These are phyloP conservation scores for Tricholauxania praeusta DNA, from an alignment of 2,888 invertebrate genomes.

Conservation along the genomic window DNA sequence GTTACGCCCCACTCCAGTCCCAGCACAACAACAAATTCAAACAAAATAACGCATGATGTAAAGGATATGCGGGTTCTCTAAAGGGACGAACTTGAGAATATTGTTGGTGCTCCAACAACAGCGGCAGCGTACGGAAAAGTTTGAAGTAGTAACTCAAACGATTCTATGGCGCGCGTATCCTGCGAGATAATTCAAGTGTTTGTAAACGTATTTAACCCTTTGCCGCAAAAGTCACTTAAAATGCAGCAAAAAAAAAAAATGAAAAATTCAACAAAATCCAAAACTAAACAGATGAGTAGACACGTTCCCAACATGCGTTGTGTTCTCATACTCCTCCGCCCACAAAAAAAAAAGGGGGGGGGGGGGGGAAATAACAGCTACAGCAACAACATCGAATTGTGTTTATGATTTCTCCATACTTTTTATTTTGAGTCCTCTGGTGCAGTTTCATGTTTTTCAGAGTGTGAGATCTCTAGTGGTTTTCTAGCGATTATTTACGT, in stretches of 20 bases:
- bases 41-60: no score
- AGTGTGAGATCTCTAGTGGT: conserved; percentile 38
- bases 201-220: conserved; percentile 43
- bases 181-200: conserved; percentile 45
- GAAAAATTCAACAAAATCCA: neutral
- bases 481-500: conserved; percentile 31
- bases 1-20: no score
- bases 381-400: conserved; percentile 4
- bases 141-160: neutral
- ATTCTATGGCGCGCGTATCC: conserved; percentile 15
- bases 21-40: no score
- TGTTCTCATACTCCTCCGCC: neutral
- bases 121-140: neutral
- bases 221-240: conserved; percentile 16
- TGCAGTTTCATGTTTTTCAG: conserved; percentile 36
- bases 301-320: neutral
- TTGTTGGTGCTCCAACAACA: neutral
- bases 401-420: conserved; percentile 17
- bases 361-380: no score
- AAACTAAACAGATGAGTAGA: neutral
- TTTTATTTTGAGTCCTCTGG: no score
- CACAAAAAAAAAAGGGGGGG: neutral
- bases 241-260: conserved; percentile 7
- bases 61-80: neutral
- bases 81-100: neutral